Evolutionary conservation across 2,797 vertebrate species (phyloP).

Genomic region (Sebastes aleutianus): DNA sequence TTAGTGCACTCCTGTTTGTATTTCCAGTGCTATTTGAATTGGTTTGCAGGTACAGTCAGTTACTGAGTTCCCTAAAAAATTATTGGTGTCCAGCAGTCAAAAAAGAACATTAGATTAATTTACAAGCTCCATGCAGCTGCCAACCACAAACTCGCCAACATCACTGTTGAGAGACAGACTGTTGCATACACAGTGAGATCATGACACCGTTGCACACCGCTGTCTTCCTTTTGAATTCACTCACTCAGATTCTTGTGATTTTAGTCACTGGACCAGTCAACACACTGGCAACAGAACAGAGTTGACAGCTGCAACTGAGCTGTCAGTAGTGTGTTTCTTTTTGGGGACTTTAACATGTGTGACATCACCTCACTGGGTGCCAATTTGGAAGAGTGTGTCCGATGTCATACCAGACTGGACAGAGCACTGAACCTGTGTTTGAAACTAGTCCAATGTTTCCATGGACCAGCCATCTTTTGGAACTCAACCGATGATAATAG

Average conservation of each 20-base stretch:
- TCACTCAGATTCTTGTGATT: background rate
- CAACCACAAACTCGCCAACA: background rate
- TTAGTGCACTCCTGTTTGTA: background rate
- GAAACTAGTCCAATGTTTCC: background rate
- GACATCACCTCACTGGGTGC: conserved; percentile 13
- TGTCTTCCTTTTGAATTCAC: background rate
- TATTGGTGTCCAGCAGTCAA: background rate
- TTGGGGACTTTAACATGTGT: conserved; percentile 1
- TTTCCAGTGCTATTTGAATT: background rate
- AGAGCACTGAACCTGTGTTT: background rate
- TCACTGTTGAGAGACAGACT: background rate
- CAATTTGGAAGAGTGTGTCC: background rate
- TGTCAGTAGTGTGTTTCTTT: background rate
- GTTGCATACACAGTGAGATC: background rate
- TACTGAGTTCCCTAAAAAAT: background rate
- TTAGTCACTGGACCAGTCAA: conserved; percentile 5
- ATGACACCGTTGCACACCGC: background rate
- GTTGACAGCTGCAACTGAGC: conserved; percentile 6
- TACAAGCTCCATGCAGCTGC: background rate
- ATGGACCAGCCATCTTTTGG: background rate
- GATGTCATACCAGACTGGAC: conserved; percentile 3
- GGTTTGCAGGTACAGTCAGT: background rate
- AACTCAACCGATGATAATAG: background rate
- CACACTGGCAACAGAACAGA: background rate
- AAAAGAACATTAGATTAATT: background rate